phyloP scores from a whole-genome alignment of 2,797 vertebrate species.

The Tamandua tetradactyla region DNA sequence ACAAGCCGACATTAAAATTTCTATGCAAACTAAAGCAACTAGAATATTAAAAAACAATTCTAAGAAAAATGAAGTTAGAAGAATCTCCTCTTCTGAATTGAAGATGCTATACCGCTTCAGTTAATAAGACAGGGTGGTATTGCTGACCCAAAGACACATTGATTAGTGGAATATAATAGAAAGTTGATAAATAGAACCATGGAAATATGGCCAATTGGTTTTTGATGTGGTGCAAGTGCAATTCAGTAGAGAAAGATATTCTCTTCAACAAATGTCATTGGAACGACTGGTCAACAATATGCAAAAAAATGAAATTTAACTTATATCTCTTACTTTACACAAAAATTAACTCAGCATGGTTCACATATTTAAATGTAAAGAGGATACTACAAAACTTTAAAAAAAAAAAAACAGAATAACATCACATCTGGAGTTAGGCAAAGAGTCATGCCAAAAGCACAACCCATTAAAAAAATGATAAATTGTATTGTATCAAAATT shows the following conservation, averaged over 20 bases:
- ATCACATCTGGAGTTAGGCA: not conserved
- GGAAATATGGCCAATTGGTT: too few relatives aligned
- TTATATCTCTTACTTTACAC: not conserved
- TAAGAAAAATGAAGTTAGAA: not conserved
- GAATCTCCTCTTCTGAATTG: not conserved
- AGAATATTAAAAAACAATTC: not conserved
- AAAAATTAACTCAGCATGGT: not conserved
- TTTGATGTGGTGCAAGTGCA: too few relatives aligned
- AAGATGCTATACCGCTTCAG: not conserved
- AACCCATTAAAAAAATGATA: not conserved
- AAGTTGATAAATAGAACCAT: too few relatives aligned
- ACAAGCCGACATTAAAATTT: not conserved
- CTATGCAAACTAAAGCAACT: not conserved
- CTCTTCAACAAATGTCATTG: not conserved
- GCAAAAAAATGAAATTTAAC: not conserved
- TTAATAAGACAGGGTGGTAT: not conserved
- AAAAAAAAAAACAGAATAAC: not conserved
- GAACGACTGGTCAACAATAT: not conserved
- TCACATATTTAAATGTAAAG: not conserved
- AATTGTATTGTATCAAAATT: not conserved
- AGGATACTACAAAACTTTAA: not conserved
- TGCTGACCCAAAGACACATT: too few relatives aligned
- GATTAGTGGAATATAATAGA: too few relatives aligned
- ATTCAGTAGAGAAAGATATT: not conserved
- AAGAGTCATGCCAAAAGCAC: not conserved